phyloP scores from a whole-genome alignment of 2,888 invertebrate genomes.

The Nudaria mundana region DNA sequence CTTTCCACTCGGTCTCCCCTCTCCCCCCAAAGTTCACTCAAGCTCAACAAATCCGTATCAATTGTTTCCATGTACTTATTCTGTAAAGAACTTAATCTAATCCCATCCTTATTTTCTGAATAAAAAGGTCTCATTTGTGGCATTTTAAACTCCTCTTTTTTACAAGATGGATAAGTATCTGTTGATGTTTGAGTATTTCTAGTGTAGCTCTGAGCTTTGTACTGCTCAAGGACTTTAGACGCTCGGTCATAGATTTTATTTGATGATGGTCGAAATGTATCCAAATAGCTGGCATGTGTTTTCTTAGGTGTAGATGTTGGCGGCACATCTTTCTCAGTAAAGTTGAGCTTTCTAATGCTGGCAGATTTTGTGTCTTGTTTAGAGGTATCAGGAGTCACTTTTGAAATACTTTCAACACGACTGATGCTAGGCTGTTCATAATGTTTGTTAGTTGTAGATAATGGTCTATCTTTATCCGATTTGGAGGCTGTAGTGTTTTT shows the following conservation, averaged over 20 bases:
- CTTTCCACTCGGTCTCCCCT: slow-evolving; percentile 55
- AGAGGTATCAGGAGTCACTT: slow-evolving; percentile 21
- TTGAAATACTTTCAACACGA: slow-evolving; percentile 27
- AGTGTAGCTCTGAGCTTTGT: slow-evolving; percentile 56
- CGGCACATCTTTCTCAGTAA: slow-evolving; percentile 65
- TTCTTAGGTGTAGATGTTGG: slow-evolving; percentile 71
- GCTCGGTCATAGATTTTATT: slow-evolving; percentile 71
- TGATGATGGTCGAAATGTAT: slow-evolving; percentile 61
- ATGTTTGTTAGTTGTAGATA: slow-evolving; percentile 25
- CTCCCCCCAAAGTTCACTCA: slow-evolving; percentile 85
- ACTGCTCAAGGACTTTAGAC: slow-evolving; percentile 68
- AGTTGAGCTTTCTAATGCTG: slow-evolving; percentile 59
- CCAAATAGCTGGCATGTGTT: slow-evolving; percentile 38
- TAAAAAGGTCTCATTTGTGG: slow-evolving; percentile 66
- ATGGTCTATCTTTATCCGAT: slow-evolving; percentile 40
- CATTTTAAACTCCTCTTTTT: slow-evolving; percentile 65
- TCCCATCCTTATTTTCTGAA: slow-evolving; percentile 46
- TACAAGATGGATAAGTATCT: slow-evolving; percentile 48
- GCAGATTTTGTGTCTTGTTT: slow-evolving; percentile 45
- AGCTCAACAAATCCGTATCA: slow-evolving; percentile 74
- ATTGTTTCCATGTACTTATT: slow-evolving; percentile 60
- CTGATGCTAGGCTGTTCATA: slow-evolving; percentile 27
- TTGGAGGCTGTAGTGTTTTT: slow-evolving; percentile 46
- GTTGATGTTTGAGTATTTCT: slow-evolving; percentile 44
- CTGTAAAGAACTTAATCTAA: slow-evolving; percentile 41